These are phyloP conservation scores for Stichopus horrens DNA, from an alignment of 53 echinoderm and acorn worm species.

Conservation along the genomic window DNA sequence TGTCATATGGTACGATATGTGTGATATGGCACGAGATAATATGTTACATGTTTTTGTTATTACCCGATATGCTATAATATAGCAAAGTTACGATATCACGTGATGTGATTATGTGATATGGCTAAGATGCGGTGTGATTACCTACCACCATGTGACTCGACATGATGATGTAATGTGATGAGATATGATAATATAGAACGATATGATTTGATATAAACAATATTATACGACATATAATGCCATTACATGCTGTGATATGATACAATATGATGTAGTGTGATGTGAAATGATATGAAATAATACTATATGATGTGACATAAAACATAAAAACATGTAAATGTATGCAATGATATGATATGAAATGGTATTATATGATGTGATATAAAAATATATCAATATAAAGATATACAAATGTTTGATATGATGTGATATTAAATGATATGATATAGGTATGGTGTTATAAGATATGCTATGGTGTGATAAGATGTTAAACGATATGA, in stretches of 20 bases:
- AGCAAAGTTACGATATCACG: no score
- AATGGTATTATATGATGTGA: background rate
- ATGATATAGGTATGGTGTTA: background rate
- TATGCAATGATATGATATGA: background rate
- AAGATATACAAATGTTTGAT: background rate
- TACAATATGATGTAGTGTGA: background rate
- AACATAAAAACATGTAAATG: background rate
- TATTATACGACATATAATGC: background rate
- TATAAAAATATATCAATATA: background rate
- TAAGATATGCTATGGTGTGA: background rate
- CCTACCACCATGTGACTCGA: no score
- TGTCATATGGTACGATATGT: background rate
- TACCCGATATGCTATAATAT: background rate
- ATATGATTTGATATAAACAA: background rate
- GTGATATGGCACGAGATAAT: background rate
- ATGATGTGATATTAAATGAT: background rate
- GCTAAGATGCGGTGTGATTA: no score
- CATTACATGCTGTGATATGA: background rate
- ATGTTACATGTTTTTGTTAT: background rate
- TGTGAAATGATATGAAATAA: background rate
- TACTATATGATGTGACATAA: background rate
- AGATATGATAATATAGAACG: background rate
- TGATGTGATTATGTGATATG: no score
- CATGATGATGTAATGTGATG: background rate
- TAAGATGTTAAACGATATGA: background rate